Evolutionary conservation across 2,113 vertebrate genomes (phyloP).

Genomic region (Benitochromis conjunctus): DNA sequence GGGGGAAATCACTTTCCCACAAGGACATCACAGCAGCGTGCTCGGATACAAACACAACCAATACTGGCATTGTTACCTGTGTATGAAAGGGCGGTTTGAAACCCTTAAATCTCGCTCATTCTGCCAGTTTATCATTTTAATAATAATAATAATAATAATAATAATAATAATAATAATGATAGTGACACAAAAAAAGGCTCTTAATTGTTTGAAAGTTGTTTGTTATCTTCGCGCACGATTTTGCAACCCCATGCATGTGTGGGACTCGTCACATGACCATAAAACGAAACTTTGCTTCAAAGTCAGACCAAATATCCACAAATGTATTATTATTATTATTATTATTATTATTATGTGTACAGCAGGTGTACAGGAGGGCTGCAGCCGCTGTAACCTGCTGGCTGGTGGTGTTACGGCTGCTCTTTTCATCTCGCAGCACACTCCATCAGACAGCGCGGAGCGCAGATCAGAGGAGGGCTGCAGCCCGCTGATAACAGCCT

Average conservation of each 20-base stretch:
- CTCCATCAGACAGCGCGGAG: conserved; percentile 54
- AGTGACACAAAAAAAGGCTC: accelerated
- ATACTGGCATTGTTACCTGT: neutral
- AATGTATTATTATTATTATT: neutral
- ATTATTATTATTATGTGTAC: neutral
- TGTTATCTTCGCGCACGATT: neutral
- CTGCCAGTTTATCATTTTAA: neutral
- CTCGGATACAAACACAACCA: neutral
- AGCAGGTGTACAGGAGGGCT: conserved; percentile 13
- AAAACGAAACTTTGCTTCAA: neutral
- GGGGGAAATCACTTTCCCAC: conserved; percentile 25
- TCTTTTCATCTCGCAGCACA: conserved; percentile 53
- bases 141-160: neutral
- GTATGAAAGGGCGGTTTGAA: neutral
- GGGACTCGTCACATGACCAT: neutral
- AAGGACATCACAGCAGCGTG: neutral
- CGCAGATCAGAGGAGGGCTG: conserved; percentile 68
- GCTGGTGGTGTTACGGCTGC: conserved; percentile 36
- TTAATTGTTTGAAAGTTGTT: neutral
- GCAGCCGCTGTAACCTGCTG: conserved; percentile 13
- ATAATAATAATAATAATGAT: neutral
- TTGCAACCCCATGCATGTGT: accelerated
- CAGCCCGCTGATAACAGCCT: conserved; percentile 68
- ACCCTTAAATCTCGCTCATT: accelerated
- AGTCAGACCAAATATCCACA: neutral